A percentile compares a stretch with the other conserved stretches of the same genome.
These are phyloP conservation scores for Tapirus indicus DNA, from an alignment of 2,797 vertebrate species.

Conservation along the genomic window DNA sequence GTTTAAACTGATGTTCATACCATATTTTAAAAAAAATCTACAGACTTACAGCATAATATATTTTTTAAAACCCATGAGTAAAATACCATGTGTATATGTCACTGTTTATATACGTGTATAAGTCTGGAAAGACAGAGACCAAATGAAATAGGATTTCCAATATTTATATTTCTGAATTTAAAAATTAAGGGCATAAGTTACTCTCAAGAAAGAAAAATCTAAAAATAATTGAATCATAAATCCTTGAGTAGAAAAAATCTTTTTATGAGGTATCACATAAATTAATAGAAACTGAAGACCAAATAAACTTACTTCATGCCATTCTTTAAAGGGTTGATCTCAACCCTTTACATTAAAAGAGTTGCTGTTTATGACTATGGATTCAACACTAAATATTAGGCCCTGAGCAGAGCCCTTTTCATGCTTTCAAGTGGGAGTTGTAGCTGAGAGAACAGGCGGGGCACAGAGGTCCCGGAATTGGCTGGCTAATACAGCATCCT, in stretches of 20 bases:
- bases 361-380: background rate
- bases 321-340: background rate
- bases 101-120: background rate
- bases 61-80: background rate
- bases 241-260: background rate
- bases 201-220: background rate
- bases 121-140: background rate
- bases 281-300: background rate
- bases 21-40: background rate
- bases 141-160: background rate
- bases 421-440: background rate
- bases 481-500: background rate
- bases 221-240: background rate
- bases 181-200: background rate
- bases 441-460: background rate
- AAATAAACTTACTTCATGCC: background rate
- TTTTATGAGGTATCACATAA: background rate
- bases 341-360: too few relatives aligned
- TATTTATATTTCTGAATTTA: background rate
- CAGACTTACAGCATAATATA: background rate
- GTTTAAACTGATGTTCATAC: background rate
- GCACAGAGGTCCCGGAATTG: background rate
- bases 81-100: background rate
- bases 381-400: background rate
- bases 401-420: too few relatives aligned